A percentile compares a stretch with the other conserved stretches of the same genome.
Evolutionary conservation across 1,140 invertebrate genomes (phyloP).

Genomic region (Danaus plexippus): DNA sequence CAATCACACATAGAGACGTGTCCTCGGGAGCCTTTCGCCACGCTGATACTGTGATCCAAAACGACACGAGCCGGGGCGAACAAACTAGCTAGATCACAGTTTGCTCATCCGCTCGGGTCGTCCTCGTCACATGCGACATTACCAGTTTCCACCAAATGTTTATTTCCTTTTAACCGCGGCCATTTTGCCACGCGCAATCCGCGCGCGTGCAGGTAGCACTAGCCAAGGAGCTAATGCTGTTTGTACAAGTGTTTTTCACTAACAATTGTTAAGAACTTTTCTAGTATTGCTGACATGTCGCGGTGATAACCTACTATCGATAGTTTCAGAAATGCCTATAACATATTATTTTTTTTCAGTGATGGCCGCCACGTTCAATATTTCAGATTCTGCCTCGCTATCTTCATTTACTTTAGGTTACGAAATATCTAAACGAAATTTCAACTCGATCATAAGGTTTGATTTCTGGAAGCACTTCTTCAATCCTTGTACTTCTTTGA

Average conservation of each 20-base stretch:
- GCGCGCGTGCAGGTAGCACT: constrained; percentile 39
- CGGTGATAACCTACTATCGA: constrained; percentile 18
- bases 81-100: constrained; percentile 66
- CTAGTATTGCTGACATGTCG: constrained; percentile 59
- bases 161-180: constrained; percentile 2
- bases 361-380: no score
- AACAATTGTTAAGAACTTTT: constrained; percentile 65
- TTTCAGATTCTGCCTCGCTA: no score
- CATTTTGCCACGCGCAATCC: constrained; percentile 20
- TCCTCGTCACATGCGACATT: constrained; percentile 31
- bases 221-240: constrained; percentile 46
- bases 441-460: no score
- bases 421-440: no score
- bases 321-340: constrained; percentile 24
- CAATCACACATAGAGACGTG: constrained; percentile 28
- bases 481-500: no score
- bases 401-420: no score
- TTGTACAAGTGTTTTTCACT: constrained; percentile 64
- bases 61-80: constrained; percentile 72
- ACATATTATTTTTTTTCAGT: constrained; percentile 1
- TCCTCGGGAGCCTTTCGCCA: constrained; percentile 5
- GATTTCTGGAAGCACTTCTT: no score
- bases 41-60: constrained; percentile 35
- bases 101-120: constrained; percentile 71
- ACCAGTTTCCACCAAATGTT: no score